Conservation (phyloP, 2,113 vertebrate genomes). For the Tauraco erythrolophus region DNA sequence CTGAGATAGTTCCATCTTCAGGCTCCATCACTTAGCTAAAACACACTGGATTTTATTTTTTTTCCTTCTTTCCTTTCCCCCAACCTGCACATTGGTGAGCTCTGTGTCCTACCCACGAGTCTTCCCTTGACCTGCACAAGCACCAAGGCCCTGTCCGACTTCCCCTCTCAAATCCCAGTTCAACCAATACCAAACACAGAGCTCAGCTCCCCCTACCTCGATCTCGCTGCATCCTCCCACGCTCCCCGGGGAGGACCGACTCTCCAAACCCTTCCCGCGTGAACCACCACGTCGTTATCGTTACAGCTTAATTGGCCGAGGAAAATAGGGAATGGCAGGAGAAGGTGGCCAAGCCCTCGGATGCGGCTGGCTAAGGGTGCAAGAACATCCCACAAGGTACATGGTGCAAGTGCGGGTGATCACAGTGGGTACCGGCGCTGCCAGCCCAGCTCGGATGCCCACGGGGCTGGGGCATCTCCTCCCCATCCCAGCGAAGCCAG, state of each 20-base stretch:
- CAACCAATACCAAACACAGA: neutral
- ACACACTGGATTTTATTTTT: neutral
- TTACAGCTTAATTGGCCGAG: neutral
- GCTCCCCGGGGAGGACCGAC: neutral
- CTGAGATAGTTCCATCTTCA: neutral
- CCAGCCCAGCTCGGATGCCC: fast-evolving
- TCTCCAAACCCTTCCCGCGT: neutral
- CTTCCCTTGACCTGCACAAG: neutral
- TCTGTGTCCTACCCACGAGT: neutral
- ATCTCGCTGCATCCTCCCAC: neutral
- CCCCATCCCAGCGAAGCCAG: fast-evolving
- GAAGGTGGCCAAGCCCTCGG: neutral
- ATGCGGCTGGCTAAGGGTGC: neutral
- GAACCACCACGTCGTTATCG: neutral
- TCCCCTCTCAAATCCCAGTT: neutral
- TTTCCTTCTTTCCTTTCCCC: neutral
- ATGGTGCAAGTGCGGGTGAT: fast-evolving
- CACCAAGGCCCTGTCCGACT: neutral
- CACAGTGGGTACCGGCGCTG: fast-evolving
- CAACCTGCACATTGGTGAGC: neutral
- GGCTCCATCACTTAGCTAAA: neutral
- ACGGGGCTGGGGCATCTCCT: neutral
- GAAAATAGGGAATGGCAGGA: neutral
- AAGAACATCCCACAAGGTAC: neutral
- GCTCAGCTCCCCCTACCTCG: neutral